Base-by-base conservation (phyloP, 37 sponge, comb jelly and placozoan species). In the Axinella damicornis region DNA sequence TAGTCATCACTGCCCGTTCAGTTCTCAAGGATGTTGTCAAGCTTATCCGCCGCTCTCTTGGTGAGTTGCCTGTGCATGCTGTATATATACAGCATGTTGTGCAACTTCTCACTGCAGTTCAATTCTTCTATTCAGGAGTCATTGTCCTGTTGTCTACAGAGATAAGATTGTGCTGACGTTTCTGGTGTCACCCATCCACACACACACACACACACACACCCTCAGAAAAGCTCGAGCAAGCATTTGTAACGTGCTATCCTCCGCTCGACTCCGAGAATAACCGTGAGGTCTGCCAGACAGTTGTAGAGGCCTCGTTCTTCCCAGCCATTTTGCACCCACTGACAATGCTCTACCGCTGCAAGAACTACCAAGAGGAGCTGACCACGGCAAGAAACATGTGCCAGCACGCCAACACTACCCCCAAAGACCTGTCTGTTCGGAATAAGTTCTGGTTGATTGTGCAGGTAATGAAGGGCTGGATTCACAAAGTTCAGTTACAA, bases 351-450 rank as follows among this genome's bases (percentile, higher is more conserved):
- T 93, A 82, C 40, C 83, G 93, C 53, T 84, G 84, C 32, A 74
- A 75, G 79, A 83, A 94, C 69, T 94, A 94, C 63, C 1, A 0
- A 5, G 57, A 67, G 17, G 94, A 94, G 84, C 41, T 84, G 65
- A 65, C 94, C 52, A 57, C 83, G 25, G 94, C 91, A 41, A 76
- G 37, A 63, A 94, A 84, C 81, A 94, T 94, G 91, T 75, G 80
- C 28, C 73, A 78, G 53, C 66, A 84, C 59, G 87, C 77, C 82
- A 80, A 84, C 28, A 78, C 82, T 33, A 71, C 81, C 0, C 91
- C 94, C 22, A 83, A 62, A 52, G 94, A 94, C 39, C 61, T 94
- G 32, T 41, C 86, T 21, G 85, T 94, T 33, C 53, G 88, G 57
- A 76, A 81, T 54, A 90, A 94, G 54, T 94, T 83, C 74, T 87